Base-by-base conservation (phyloP, 2,888 invertebrate genomes). In the Daptonema setosum region DNA sequence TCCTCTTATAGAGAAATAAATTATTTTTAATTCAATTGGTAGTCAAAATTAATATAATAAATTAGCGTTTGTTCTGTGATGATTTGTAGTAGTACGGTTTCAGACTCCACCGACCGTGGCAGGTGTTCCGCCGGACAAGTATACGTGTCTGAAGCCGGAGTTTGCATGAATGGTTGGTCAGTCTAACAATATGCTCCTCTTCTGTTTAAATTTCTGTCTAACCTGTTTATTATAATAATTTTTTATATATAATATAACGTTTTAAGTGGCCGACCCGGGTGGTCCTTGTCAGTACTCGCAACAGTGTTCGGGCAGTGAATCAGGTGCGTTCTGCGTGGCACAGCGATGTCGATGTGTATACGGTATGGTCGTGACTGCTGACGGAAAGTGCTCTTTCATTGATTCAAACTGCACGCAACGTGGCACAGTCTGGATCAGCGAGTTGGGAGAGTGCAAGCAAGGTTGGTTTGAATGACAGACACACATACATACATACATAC, bases 201-300 rank as follows among this genome's bases (percentile, higher is more conserved):
- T 14, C 17, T 14, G 25, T 24, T 50, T 50, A 50, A 20, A 14
- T 14, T 52, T 2, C 5, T n/a, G 28, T 52, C 25, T 25, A 17
- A 28, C 24, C 51, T 20, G 14, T 14, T 22, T n/a, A n/a, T n/a
- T n/a, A n/a, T n/a, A n/a, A n/a, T n/a, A n/a, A n/a, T n/a, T n/a
- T n/a, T n/a, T n/a, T n/a, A n/a, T n/a, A n/a, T n/a, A 22, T 55
- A 14, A 41, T 43, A 0, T n/a, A 8, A 52, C 3, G 22, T 51
- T 59, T 67, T 41, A 57, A 68, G 69, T 62, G 48, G 65, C 66
- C 53, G 59, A 59, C 26, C 69, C 69, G 1, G 68, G 67, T 24
- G 62, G 61, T 5, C 69, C 69, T 2, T 69, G 69, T 47, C 70
- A 69, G 57, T 69, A 69, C 59, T 66, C 68, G 1, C 70, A 69